A percentile compares a stretch with the other conserved stretches of the same genome.
Evolutionary conservation across 2,797 vertebrate species (phyloP).

Genomic region (Dendrocincla fuliginosa): DNA sequence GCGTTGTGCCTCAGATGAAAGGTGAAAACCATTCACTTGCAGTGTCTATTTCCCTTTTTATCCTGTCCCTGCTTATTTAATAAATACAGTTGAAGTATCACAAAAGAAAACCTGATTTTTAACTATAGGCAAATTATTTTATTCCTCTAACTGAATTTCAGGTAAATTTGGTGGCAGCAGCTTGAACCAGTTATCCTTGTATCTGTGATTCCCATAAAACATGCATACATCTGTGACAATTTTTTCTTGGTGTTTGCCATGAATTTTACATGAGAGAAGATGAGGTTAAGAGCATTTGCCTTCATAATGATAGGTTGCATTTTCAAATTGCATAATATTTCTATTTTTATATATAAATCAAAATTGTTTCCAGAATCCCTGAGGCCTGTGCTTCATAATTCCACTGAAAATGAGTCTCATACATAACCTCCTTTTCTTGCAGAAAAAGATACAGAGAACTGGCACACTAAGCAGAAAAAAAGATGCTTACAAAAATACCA

Average conservation of each 20-base stretch:
- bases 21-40: not conserved
- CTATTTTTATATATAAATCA: slow-evolving; percentile 29
- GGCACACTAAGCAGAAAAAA: not conserved
- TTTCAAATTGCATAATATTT: slow-evolving; percentile 20
- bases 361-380: slow-evolving; percentile 28
- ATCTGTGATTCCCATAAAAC: not conserved
- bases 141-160: not conserved
- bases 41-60: not conserved
- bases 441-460: not conserved
- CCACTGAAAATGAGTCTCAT: not conserved
- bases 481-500: not conserved
- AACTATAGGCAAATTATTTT: not conserved
- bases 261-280: not conserved
- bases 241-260: not conserved
- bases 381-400: not conserved
- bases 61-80: not conserved
- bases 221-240: not conserved
- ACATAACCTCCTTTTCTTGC: not conserved
- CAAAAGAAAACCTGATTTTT: not conserved
- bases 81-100: not conserved
- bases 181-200: not conserved
- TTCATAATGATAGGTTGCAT: slow-evolving; percentile 23
- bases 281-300: slow-evolving; percentile 25
- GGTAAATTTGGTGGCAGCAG: not conserved
- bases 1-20: not conserved